Percentiles rank a stretch among this genome's conserved stretches.
These are phyloP conservation scores for Aplidium turbinatum DNA, from an alignment of 23 tunicate genomes.

Conservation along the genomic window DNA sequence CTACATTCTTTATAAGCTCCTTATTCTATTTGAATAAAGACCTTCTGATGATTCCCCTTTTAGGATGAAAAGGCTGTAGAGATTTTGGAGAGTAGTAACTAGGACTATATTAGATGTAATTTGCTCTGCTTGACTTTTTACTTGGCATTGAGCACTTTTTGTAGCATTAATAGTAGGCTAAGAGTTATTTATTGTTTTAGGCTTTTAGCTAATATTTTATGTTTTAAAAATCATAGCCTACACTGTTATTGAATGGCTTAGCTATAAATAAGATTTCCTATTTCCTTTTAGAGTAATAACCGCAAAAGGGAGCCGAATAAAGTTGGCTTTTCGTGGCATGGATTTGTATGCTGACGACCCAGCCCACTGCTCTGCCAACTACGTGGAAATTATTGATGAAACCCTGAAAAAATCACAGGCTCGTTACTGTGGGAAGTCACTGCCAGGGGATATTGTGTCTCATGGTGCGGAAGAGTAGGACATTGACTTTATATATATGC, in stretches of 20 bases:
- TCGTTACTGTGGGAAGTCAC: constrained; percentile 57
- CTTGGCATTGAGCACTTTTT: too few species aligned
- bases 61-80: too few species aligned
- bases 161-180: too few species aligned
- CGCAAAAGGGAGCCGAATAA: constrained; percentile 29
- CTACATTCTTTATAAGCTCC: too few species aligned
- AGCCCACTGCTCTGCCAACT: constrained; percentile 61
- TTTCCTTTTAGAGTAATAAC: constrained; percentile 23
- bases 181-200: not conserved
- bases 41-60: too few species aligned
- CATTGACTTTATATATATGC: not conserved
- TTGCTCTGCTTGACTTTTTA: not conserved
- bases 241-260: not conserved
- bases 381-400: constrained; percentile 71
- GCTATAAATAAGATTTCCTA: not conserved
- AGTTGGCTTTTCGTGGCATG: constrained; percentile 59
- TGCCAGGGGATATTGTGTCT: constrained; percentile 70
- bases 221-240: not conserved
- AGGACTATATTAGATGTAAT: too few species aligned
- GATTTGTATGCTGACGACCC: constrained; percentile 64
- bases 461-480: too few species aligned
- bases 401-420: constrained; percentile 53
- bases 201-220: not conserved
- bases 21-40: too few species aligned
- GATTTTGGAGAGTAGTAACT: too few species aligned